Base-by-base conservation (phyloP, 1,140 invertebrate species). In the Zophobas morio region DNA sequence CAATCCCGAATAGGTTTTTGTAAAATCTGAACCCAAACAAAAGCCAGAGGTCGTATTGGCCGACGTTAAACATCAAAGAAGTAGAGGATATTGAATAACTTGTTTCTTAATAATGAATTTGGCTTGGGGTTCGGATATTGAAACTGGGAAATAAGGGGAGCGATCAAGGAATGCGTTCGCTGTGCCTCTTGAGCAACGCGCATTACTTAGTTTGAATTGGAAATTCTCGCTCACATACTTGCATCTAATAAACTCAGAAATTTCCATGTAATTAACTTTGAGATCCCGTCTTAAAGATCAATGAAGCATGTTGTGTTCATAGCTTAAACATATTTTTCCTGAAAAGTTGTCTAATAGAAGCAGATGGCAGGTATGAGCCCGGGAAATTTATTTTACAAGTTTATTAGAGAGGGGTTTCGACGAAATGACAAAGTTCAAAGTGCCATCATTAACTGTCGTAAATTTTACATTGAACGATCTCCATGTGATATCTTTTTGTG, bases 201-300 rank as follows among this genome's bases (percentile, higher is more conserved):
- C 80, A 78, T 79, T 83, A 81, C 79, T 83, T 83, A 81, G 82
- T 84, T 84, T 83, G 83, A 84, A 85, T 85, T 85, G 84, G 83
- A 85, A 85, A 85, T 85, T 85, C 84, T 80, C 84, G 78, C 82
- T 83, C 83, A 85, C 83, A 85, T 85, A 85, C 84, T 85, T 85
- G 83, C 82, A 85, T 84, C 83, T 85, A 85, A 85, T 85, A 85
- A 85, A 85, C 84, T 84, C 77, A 75, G 82, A 84, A 84, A 84
- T 84, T 85, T 85, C 83, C 83, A 85, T 84, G 83, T 84, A 85
- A 85, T 85, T 85, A 85, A 85, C 84, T 84, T 84, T 82, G 80
- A 81, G 83, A 77, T 81, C 78, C 81, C 76, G 79, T 82, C 75
- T 75, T 70, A 79, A 82, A 80, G 81, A 81, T 81, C 82, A 82